A percentile compares a stretch with the other conserved stretches of the same genome.
These are phyloP conservation scores for Blomia tropicalis DNA, from an alignment of 2,888 invertebrate genomes.

Conservation along the genomic window DNA sequence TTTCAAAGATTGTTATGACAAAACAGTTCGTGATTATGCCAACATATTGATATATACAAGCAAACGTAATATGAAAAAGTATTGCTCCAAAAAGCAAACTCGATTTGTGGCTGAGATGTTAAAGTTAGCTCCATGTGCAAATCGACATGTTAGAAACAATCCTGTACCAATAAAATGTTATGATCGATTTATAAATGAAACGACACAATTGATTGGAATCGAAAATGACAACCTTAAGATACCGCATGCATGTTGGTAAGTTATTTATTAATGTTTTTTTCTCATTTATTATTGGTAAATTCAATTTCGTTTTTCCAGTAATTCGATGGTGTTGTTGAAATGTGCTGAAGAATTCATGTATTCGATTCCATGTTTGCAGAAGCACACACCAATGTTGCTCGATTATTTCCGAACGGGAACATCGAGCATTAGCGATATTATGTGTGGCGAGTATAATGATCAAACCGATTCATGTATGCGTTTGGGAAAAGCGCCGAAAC, in stretches of 20 bases:
- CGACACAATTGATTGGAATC: neutral
- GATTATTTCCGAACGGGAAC: neutral
- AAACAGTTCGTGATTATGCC: slow-evolving; percentile 2
- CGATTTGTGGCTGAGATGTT: neutral
- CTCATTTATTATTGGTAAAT: neutral
- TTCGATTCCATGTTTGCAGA: neutral
- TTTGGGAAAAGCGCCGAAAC: neutral
- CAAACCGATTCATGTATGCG: neutral
- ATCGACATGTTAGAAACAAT: neutral
- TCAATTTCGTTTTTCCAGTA: neutral
- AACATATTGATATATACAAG: neutral
- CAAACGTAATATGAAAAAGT: neutral
- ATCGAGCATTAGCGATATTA: neutral
- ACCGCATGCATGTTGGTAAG: neutral
- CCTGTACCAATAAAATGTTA: neutral
- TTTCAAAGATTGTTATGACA: slow-evolving; percentile 2
- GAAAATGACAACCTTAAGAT: neutral
- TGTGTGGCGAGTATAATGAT: slow-evolving; percentile 7
- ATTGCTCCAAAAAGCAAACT: neutral
- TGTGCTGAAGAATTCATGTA: neutral
- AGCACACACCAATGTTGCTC: neutral
- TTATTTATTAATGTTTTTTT: neutral
- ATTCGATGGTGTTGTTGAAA: neutral
- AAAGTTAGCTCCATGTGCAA: slow-evolving; percentile 2
- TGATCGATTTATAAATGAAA: neutral